Conservation (phyloP, 2,797 vertebrate genomes). For the Cirrhinus molitorella region DNA sequence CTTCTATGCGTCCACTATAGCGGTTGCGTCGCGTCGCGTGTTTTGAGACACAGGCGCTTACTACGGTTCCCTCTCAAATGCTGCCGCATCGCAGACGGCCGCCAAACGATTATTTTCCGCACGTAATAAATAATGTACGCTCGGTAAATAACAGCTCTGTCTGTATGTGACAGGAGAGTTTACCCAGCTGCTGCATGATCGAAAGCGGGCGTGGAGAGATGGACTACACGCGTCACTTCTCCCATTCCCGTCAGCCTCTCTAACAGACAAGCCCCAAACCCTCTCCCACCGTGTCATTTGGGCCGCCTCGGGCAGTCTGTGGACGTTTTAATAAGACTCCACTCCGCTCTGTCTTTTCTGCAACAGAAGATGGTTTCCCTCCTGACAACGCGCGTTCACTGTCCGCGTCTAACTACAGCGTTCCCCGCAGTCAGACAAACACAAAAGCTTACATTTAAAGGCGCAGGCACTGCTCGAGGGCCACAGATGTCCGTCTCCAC, state of each 20-base stretch:
- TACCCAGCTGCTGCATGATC: constrained; percentile 73
- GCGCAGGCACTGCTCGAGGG: constrained; percentile 70
- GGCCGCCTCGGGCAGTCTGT: constrained; percentile 55
- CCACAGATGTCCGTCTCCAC: background rate
- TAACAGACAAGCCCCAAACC: constrained; percentile 48
- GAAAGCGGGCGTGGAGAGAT: constrained; percentile 72
- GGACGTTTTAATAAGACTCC: constrained; percentile 49
- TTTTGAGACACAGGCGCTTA: background rate
- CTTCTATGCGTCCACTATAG: background rate
- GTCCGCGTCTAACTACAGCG: constrained; percentile 65
- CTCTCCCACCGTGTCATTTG: constrained; percentile 67
- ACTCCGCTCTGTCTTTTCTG: constrained; percentile 45
- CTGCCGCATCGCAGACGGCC: constrained; percentile 50
- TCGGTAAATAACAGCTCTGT: constrained; percentile 44
- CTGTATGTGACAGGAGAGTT: constrained; percentile 63
- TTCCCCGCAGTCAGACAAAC: constrained; percentile 62
- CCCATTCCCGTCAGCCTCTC: constrained; percentile 48
- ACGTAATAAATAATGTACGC: constrained; percentile 55
- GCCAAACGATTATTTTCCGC: constrained; percentile 54
- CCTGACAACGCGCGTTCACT: constrained; percentile 56
- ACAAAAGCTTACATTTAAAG: constrained; percentile 78
- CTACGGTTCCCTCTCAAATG: background rate
- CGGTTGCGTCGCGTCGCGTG: background rate
- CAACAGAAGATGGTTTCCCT: constrained; percentile 43
- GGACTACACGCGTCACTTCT: constrained; percentile 64